phyloP scores from a whole-genome alignment of 2,113 vertebrate species.

The Pteruthius melanotis region DNA sequence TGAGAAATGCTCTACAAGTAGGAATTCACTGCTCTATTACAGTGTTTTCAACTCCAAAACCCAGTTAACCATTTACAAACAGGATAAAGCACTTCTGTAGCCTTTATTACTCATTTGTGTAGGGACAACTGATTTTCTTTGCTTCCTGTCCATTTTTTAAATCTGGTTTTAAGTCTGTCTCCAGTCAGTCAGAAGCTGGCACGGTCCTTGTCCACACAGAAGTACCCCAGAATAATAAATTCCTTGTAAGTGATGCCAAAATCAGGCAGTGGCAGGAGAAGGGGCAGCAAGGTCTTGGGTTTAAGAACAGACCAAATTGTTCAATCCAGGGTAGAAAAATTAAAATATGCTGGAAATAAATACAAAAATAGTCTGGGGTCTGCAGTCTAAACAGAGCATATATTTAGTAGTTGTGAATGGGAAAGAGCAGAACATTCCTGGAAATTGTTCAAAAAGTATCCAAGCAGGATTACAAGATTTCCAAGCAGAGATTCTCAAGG shows the following conservation, averaged over 20 bases:
- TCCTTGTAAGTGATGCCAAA: neutral
- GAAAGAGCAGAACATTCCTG: constrained; percentile 49
- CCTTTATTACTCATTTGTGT: neutral
- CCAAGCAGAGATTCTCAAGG: neutral
- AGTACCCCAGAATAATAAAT: neutral
- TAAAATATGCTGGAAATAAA: constrained; percentile 13
- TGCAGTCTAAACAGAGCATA: constrained; percentile 24
- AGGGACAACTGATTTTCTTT: neutral
- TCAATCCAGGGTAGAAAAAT: neutral
- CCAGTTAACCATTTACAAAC: neutral
- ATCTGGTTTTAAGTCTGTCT: neutral
- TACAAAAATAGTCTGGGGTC: constrained; percentile 44
- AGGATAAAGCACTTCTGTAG: neutral
- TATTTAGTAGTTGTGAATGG: constrained; percentile 58
- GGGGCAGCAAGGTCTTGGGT: neutral
- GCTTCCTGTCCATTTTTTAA: neutral
- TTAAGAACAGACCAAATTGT: constrained; percentile 31
- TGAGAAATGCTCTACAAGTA: neutral
- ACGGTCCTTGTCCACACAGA: neutral
- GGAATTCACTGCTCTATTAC: neutral
- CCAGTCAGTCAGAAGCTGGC: neutral
- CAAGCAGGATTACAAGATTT: constrained; percentile 23
- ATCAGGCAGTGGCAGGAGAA: neutral
- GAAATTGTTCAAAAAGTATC: constrained; percentile 24
- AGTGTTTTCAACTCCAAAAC: neutral